Evolutionary conservation across 30 jellyfish, hydroid and myxozoan genomes (phyloP).

Genomic region (Aurelia sp.): DNA sequence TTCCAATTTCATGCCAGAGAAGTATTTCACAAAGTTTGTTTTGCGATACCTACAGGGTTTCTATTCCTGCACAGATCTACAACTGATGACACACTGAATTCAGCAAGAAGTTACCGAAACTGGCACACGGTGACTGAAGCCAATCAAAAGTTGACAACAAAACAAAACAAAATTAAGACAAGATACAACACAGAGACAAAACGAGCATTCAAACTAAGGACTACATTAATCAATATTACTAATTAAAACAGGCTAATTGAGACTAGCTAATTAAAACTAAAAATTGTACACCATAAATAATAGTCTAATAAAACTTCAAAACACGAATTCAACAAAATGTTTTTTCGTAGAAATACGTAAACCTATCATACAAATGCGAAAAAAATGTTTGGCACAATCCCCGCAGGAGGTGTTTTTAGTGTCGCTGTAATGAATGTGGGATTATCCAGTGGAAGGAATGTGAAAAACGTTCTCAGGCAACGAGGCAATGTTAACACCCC

Average conservation of each 20-base stretch:
- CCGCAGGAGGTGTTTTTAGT: conserved; percentile 50
- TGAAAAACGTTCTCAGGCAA: no score
- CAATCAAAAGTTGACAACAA: not conserved
- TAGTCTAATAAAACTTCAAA: conserved; percentile 18
- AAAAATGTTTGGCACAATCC: conserved; percentile 39
- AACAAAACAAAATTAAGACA: not conserved
- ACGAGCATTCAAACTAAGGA: not conserved
- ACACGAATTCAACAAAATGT: conserved; percentile 40
- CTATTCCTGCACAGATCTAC: no score
- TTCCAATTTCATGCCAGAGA: no score
- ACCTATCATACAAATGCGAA: conserved; percentile 11
- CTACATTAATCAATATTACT: conserved; percentile 15
- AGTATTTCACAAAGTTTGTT: no score
- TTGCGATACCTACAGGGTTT: no score
- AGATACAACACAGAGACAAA: conserved; percentile 19
- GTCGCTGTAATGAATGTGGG: no score
- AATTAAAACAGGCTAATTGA: not conserved
- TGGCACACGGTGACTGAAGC: not conserved
- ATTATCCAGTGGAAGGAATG: no score
- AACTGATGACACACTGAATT: no score
- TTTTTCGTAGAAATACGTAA: conserved; percentile 15
- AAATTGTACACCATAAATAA: conserved; percentile 36
- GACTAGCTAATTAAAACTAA: conserved; percentile 28
- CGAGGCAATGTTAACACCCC: no score
- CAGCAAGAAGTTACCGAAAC: no score